Evolutionary conservation across 1,140 invertebrate species (phyloP), one percentile per base, ranked within the genome.

Genomic region (Leptopilina clavipes): DNA sequence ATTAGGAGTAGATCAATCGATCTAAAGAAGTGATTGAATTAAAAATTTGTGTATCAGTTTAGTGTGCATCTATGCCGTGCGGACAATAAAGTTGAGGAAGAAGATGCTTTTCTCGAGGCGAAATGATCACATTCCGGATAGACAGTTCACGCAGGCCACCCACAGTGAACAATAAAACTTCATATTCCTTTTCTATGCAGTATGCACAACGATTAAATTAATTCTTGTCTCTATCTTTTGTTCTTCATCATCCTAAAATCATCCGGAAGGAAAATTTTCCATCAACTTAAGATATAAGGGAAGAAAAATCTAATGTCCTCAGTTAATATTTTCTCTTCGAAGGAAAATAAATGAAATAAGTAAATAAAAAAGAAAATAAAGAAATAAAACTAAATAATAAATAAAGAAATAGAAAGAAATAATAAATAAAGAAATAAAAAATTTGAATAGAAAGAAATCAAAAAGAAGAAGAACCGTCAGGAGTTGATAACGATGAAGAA

Each of bases 21-120:
- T n/a, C n/a, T n/a, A n/a, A n/a, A n/a, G n/a, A 31, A 2, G 5
- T 31, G 25, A 31, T 79, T 72, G 70, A 72, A 81, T 77, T 77
- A 81, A 45, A 79, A 76, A 81, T 80, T 76, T 73, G 70, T 76
- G 44, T 18, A 76, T 81, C 75, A 73, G 77, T 79, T 75, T 48
- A 40, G 56, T 1, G 1, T 59, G 19, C 18, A 37, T 11, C 45
- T 48, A 52, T 17, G 8, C 14, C 8, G 19, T 11, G 52, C 43
- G 70, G 75, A 79, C 78, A 79, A 79, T 81, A 70, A 12, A 65
- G 22, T n/a, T n/a, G n/a, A 65, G 12, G 44, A 37, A 48, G 31
- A 48, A 45, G 59, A 37, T 22, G 37, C 12, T 25, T 22, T 11
- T 73, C 75, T 52, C 11, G 52, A 73, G 74, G 73, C 80, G 45